Evolutionary conservation across 1,140 invertebrate species (phyloP).

Genomic region (Lepidurus packardi): DNA sequence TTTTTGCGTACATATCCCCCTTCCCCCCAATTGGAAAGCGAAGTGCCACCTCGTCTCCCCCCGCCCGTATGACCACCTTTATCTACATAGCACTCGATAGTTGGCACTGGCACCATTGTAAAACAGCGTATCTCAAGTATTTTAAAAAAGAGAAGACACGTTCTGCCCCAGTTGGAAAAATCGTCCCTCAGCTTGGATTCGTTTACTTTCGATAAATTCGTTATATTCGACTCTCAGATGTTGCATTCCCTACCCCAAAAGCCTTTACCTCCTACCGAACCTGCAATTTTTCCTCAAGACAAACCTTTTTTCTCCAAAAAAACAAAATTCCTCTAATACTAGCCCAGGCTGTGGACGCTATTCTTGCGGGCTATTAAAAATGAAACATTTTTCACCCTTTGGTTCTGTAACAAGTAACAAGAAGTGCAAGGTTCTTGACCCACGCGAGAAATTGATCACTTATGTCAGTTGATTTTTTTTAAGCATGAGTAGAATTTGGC

Average conservation of each 20-base stretch:
- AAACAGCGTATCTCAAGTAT: neutral
- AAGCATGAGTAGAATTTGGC: neutral
- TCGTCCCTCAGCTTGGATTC: constrained; percentile 6
- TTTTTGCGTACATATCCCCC: neutral
- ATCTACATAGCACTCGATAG: constrained; percentile 21
- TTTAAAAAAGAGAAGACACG: constrained; percentile 1
- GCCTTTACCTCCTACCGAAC: neutral
- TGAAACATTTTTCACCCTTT: constrained; percentile 11
- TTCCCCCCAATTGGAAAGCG: neutral
- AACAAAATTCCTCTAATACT: neutral
- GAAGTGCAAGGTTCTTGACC: constrained; percentile 1
- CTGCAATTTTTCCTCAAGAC: neutral
- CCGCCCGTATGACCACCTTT: constrained; percentile 9
- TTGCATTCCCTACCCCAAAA: neutral
- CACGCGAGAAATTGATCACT: neutral
- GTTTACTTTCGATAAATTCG: neutral
- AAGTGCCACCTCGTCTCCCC: neutral
- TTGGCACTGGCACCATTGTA: constrained; percentile 18
- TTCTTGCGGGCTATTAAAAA: neutral
- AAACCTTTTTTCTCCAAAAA: neutral
- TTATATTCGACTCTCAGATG: neutral
- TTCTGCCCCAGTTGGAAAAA: constrained; percentile 4
- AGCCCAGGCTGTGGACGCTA: constrained; percentile 7
- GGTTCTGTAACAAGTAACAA: neutral
- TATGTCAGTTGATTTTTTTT: neutral